Conservation (phyloP, 2,113 vertebrate species). For the Pteronura brasiliensis region DNA sequence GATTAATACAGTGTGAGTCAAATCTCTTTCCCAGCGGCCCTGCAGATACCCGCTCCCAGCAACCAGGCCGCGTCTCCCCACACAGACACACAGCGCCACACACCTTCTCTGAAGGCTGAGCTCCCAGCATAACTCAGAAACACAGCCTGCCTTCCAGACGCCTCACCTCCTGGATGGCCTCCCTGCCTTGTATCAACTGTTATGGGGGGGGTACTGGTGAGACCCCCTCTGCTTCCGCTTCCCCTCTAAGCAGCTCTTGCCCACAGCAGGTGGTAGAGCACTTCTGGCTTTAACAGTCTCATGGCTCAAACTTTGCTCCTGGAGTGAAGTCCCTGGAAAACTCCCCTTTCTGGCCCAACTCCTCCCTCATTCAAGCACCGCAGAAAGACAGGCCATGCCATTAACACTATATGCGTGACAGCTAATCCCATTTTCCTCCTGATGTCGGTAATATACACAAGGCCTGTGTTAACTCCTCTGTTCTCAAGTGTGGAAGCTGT, state of each 20-base stretch:
- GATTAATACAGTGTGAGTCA: not conserved
- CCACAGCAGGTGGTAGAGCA: not conserved
- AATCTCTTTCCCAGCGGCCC: not conserved
- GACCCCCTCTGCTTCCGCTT: not conserved
- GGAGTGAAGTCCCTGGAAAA: not conserved
- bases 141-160: not conserved
- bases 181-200: not conserved
- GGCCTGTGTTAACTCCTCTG: not conserved
- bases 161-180: not conserved
- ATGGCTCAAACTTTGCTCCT: not conserved
- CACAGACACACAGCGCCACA: rapidly evolving
- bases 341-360: not conserved
- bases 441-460: not conserved
- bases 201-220: not conserved
- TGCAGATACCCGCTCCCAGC: not conserved
- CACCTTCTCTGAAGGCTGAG: not conserved
- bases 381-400: not conserved
- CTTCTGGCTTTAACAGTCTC: not conserved
- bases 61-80: not conserved
- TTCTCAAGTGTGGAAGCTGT: not conserved
- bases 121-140: not conserved
- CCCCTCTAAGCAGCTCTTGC: no score
- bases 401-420: rapidly evolving
- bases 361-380: no score
- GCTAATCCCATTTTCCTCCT: no score